Conservation (phyloP, 2,113 vertebrate species). For the Nipponia nippon region DNA sequence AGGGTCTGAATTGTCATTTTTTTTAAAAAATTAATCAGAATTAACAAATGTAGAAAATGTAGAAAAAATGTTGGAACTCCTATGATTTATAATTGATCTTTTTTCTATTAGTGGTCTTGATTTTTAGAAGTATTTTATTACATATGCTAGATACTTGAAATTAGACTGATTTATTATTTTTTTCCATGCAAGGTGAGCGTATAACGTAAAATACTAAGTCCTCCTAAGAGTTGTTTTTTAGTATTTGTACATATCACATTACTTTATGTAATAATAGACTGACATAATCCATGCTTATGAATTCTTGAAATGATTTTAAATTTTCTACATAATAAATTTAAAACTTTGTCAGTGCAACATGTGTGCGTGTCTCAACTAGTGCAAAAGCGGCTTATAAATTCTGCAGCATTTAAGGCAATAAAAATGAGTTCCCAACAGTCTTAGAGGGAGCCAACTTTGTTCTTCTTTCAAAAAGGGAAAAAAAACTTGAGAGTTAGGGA, state of each 20-base stretch:
- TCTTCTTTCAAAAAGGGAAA: not conserved
- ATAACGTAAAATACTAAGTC: not conserved
- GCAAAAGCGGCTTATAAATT: slow-evolving; percentile 54
- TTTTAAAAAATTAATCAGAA: not conserved
- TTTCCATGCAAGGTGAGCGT: not conserved
- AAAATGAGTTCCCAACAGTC: slow-evolving; percentile 2
- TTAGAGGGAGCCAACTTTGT: not conserved
- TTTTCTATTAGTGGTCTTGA: not conserved
- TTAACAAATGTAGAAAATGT: not conserved
- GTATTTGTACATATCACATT: not conserved
- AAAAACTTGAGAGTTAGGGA: not conserved
- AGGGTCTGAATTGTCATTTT: not conserved
- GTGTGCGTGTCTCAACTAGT: not conserved
- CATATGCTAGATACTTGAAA: not conserved
- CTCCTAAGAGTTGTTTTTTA: not conserved
- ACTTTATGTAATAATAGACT: not conserved
- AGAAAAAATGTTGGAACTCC: not conserved
- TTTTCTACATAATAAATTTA: slow-evolving; percentile 8
- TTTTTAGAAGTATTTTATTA: not conserved
- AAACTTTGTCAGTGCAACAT: not conserved
- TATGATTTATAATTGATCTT: not conserved
- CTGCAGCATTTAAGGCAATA: slow-evolving; percentile 26
- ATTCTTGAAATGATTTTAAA: not conserved
- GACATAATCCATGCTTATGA: not conserved
- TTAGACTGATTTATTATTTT: not conserved